A percentile compares a stretch with the other conserved stretches of the same genome.
Conservation (phyloP, 2,888 invertebrate genomes). For the Athrips mouffetella region DNA sequence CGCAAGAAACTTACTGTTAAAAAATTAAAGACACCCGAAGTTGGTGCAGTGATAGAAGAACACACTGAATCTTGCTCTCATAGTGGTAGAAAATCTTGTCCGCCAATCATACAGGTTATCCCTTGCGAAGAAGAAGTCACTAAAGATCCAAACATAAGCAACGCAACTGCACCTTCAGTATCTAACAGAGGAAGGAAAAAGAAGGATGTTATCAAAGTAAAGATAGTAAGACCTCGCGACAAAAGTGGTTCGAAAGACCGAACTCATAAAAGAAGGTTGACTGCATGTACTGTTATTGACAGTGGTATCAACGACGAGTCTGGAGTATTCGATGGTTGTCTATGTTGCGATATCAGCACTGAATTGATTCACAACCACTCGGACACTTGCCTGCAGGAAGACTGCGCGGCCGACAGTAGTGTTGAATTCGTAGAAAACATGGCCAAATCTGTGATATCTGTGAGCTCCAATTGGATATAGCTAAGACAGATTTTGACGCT, state of each 20-base stretch:
- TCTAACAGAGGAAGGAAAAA: constrained; percentile 38
- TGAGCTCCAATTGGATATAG: constrained; percentile 40
- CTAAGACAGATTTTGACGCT: too few relatives aligned
- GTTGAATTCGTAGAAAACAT: constrained; percentile 48
- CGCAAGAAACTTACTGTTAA: constrained; percentile 37
- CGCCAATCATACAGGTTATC: constrained; percentile 40
- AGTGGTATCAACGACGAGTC: constrained; percentile 54
- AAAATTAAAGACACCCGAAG: constrained; percentile 16
- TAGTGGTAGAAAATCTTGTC: constrained; percentile 50
- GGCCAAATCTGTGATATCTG: constrained; percentile 43
- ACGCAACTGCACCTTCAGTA: background rate
- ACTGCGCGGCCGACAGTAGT: constrained; percentile 55
- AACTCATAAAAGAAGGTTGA: constrained; percentile 27
- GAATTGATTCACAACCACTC: constrained; percentile 70
- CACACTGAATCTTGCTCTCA: constrained; percentile 46
- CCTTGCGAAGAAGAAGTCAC: constrained; percentile 22
- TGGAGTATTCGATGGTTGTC: constrained; percentile 32
- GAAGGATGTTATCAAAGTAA: constrained; percentile 65
- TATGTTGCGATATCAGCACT: constrained; percentile 39
- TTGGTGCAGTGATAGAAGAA: constrained; percentile 47
- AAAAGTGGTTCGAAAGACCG: constrained; percentile 1
- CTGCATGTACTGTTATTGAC: constrained; percentile 43
- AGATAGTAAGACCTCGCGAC: constrained; percentile 53
- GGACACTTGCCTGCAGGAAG: constrained; percentile 60
- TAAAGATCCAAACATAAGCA: constrained; percentile 20